Base-by-base conservation (phyloP, 2,888 invertebrate genomes). In the Vesta saturnalis region DNA sequence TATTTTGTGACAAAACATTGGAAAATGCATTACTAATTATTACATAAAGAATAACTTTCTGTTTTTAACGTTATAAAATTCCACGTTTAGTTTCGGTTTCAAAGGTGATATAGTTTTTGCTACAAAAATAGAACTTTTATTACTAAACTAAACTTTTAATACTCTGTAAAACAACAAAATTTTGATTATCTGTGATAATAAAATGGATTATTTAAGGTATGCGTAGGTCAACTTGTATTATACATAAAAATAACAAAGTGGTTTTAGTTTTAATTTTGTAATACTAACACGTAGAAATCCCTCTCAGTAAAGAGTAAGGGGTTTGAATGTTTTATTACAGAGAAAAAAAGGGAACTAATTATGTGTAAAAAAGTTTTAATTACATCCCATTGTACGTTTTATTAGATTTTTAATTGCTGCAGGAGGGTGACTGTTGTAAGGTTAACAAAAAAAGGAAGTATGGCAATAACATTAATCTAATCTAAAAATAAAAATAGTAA, bases 331-430 rank as follows among this genome's bases (percentile, higher is more conserved):
- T 74, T 76, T 74, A 74, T 73, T 73, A 74, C 74, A 56, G n/a
- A n/a, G 64, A 68, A 70, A 70, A 69, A 69, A 67, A 70, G 69
- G 59, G 56, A 73, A 74, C 76, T 74, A 76, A 76, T 75, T 75
- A 75, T 72, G 73, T 75, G 75, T 72, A 73, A 73, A 76, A n/a
- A 72, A 70, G 70, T 73, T 75, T 76, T 77, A 76, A 77, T 77
- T 77, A 73, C 75, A 64, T 74, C 76, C 74, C 73, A 76, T 76
- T 76, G 66, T 75, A 68, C 63, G 74, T 77, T 76, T 77, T 77
- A 77, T 77, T 73, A 67, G 68, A 73, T 61, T 73, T 72, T 77
- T 77, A 77, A 77, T 77, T 76, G 72, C 54, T 39, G 56, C 8
- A 39, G n/a, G 39, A 39, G 39, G 39, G 39, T n/a, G n/a, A 23